phyloP scores from a whole-genome alignment of 2,888 invertebrate species.

The Crossocerus cetratus region DNA sequence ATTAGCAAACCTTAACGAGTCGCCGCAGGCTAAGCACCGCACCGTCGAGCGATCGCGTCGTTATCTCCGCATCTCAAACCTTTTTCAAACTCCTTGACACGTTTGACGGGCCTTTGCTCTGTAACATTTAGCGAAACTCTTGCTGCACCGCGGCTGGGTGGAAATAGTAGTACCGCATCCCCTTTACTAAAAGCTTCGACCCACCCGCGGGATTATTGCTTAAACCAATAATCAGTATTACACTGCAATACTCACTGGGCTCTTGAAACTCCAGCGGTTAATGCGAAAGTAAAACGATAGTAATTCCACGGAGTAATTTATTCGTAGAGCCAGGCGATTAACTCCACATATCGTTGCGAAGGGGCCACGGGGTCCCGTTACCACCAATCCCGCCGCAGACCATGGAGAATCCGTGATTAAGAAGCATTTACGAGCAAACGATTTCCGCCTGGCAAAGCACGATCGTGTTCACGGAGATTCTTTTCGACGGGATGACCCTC shows the following conservation, averaged over 20 bases:
- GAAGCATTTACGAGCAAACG: constrained; percentile 5
- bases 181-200: too few relatives aligned
- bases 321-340: constrained; percentile 42
- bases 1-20: constrained; percentile 43
- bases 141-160: too few relatives aligned
- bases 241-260: too few relatives aligned
- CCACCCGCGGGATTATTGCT: too few relatives aligned
- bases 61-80: not conserved
- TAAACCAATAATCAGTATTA: too few relatives aligned
- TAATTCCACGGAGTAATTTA: constrained; percentile 10
- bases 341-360: constrained; percentile 23
- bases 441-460: not conserved
- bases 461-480: not conserved
- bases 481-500: constrained; percentile 1
- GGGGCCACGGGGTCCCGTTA: constrained; percentile 2
- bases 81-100: not conserved
- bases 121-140: too few relatives aligned
- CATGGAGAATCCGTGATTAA: constrained; percentile 7
- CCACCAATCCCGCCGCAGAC: not conserved
- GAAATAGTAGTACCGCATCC: too few relatives aligned
- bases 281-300: too few relatives aligned
- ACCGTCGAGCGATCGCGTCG: constrained; percentile 11
- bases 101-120: not conserved
- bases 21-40: not conserved
- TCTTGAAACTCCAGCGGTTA: too few relatives aligned